Conservation (phyloP, 2,888 invertebrate species). For the Stegana nigrithorax region DNA sequence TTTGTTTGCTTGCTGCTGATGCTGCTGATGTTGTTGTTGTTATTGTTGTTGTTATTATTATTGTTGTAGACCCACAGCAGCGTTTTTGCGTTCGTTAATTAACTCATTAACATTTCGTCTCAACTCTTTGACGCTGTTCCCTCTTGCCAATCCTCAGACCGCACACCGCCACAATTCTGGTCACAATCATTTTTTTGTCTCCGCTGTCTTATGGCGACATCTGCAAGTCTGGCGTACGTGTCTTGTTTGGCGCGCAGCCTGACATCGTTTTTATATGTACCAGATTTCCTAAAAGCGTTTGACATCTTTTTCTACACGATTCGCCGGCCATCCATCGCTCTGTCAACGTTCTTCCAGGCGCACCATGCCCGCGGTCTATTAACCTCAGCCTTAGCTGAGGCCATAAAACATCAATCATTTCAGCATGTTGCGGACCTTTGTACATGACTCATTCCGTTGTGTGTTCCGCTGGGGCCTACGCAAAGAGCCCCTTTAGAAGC, state of each 20-base stretch:
- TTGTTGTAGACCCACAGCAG: constrained; percentile 56
- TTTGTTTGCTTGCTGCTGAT: constrained; percentile 19
- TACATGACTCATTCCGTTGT: not conserved
- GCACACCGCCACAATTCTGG: not conserved
- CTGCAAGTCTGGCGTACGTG: too few species aligned
- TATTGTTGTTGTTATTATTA: constrained; percentile 28
- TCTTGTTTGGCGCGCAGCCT: not conserved
- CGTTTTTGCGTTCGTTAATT: constrained; percentile 63
- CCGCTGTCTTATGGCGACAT: not conserved
- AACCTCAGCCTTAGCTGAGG: not conserved
- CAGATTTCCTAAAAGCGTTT: too few species aligned
- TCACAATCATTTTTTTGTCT: too few species aligned
- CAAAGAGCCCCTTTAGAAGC: too few species aligned
- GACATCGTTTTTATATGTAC: constrained; percentile 11
- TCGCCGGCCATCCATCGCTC: too few species aligned
- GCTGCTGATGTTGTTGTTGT: constrained; percentile 33
- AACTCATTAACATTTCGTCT: constrained; percentile 66
- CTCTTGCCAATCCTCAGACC: not conserved
- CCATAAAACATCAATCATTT: not conserved
- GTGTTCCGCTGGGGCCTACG: too few species aligned
- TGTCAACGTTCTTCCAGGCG: not conserved
- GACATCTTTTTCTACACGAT: not conserved
- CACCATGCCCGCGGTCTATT: too few species aligned
- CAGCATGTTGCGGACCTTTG: too few species aligned
- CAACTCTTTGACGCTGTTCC: constrained; percentile 26